phyloP scores from a whole-genome alignment of 2,888 invertebrate genomes.

The Helleia helle region DNA sequence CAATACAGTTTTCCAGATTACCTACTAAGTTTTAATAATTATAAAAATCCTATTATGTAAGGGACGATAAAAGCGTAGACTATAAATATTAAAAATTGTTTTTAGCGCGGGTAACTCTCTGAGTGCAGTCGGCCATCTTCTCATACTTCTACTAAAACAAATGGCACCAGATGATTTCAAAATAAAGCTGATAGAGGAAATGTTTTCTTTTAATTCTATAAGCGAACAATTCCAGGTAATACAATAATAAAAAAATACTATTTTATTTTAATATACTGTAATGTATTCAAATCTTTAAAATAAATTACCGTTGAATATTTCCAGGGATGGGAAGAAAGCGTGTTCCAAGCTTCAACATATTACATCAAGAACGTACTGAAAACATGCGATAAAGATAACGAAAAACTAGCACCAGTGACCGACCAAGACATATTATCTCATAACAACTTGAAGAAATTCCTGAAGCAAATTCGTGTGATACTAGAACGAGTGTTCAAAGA shows the following conservation, averaged over 20 bases:
- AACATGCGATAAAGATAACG: slow-evolving; percentile 77
- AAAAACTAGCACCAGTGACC: slow-evolving; percentile 67
- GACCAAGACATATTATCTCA: slow-evolving; percentile 59
- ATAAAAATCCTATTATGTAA: no score
- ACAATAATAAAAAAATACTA: no score
- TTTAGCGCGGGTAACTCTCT: slow-evolving; percentile 48
- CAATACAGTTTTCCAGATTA: no score
- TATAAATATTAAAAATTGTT: no score
- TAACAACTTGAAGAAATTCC: slow-evolving; percentile 53
- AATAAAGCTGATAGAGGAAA: slow-evolving; percentile 51
- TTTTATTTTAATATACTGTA: no score
- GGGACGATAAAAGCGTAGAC: no score
- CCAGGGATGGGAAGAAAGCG: slow-evolving; percentile 87
- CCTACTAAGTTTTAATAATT: no score
- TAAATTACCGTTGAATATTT: slow-evolving; percentile 18
- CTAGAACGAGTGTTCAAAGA: slow-evolving; percentile 47
- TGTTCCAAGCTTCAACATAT: slow-evolving; percentile 78
- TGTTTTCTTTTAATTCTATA: slow-evolving; percentile 46
- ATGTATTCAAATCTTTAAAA: no score
- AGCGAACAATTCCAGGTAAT: slow-evolving; percentile 53
- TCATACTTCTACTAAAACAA: slow-evolving; percentile 40
- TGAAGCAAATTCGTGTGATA: slow-evolving; percentile 52
- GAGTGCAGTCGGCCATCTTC: slow-evolving; percentile 41
- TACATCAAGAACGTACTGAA: slow-evolving; percentile 76
- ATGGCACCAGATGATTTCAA: slow-evolving; percentile 39